Conservation (phyloP, 2,888 invertebrate genomes). For the Frankliniella fusca region DNA sequence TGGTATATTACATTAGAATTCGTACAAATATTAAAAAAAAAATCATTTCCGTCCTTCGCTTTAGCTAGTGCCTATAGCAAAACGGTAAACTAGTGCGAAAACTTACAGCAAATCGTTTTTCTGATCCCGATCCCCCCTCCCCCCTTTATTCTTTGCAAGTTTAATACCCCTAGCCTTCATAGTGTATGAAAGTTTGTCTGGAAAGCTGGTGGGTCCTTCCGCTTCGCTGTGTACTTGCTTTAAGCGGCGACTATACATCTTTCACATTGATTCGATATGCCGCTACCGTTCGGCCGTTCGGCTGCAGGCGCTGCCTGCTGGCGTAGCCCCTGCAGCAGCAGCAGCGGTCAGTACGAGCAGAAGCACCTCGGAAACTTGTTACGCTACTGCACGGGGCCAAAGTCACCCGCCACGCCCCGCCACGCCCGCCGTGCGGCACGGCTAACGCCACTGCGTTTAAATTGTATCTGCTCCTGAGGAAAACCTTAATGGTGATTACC, state of each 20-base stretch:
- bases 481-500: constrained; percentile 26
- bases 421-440: neutral
- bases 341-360: neutral
- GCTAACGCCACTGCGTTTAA: constrained; percentile 20
- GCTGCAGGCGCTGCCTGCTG: neutral
- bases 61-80: too few relatives aligned
- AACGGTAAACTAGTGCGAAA: too few relatives aligned
- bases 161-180: too few relatives aligned
- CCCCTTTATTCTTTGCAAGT: too few relatives aligned
- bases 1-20: too few relatives aligned
- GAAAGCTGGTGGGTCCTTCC: too few relatives aligned
- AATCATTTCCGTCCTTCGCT: too few relatives aligned
- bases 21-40: too few relatives aligned
- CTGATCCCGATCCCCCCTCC: too few relatives aligned
- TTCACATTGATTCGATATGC: constrained; percentile 21
- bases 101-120: too few relatives aligned
- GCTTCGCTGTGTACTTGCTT: neutral
- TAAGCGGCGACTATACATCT: neutral
- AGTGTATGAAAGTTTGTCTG: too few relatives aligned
- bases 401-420: neutral
- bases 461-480: constrained; percentile 24
- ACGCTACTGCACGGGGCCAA: neutral
- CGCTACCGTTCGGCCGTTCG: neutral
- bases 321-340: neutral
- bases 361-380: constrained; percentile 13